Conservation (phyloP, 2,113 vertebrate genomes). For the Aegithalos caudatus region DNA sequence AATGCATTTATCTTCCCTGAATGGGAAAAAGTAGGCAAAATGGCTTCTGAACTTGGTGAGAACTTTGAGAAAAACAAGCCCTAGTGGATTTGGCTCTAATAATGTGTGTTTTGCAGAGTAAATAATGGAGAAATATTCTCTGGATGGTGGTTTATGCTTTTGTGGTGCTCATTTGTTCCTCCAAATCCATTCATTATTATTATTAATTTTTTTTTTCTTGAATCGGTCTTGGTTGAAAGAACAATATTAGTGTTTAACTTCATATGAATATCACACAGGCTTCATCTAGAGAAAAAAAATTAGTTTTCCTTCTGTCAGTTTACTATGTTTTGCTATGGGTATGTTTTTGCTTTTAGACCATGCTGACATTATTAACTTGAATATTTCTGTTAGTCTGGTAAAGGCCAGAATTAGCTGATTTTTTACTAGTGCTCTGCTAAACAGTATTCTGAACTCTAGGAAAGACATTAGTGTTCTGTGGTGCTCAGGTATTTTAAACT, state of each 20-base stretch:
- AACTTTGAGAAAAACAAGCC: slow-evolving; percentile 9
- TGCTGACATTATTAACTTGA: background rate
- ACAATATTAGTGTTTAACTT: background rate
- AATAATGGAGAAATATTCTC: background rate
- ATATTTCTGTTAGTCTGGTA: background rate
- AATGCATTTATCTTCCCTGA: background rate
- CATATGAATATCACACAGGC: background rate
- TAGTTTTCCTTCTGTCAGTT: background rate
- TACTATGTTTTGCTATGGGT: background rate
- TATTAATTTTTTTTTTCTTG: background rate
- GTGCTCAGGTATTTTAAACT: background rate
- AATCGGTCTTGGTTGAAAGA: background rate
- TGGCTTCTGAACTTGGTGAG: background rate
- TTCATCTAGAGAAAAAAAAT: background rate
- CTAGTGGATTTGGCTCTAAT: background rate
- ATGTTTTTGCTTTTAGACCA: background rate
- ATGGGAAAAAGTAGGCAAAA: background rate
- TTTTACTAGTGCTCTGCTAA: slow-evolving; percentile 31
- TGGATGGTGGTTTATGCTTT: background rate
- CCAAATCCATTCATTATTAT: background rate
- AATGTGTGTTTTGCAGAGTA: background rate
- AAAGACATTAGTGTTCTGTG: background rate
- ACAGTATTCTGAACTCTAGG: background rate
- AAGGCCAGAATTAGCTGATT: background rate
- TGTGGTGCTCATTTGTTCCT: background rate